Conservation (phyloP, 2,888 invertebrate genomes). For the Idaea straminata region DNA sequence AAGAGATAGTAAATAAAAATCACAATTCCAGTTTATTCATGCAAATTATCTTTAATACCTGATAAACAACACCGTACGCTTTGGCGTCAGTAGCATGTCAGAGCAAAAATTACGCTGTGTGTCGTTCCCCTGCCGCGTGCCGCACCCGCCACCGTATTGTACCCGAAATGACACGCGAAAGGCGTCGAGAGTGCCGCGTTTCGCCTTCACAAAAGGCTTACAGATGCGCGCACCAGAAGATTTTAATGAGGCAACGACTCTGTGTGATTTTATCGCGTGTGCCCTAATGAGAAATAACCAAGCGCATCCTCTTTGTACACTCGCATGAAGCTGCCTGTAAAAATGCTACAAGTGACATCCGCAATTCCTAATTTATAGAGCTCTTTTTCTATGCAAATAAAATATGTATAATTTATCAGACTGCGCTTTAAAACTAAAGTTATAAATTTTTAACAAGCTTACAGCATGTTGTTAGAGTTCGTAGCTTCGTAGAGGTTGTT, state of each 20-base stretch:
- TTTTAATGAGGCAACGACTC: conserved; percentile 80
- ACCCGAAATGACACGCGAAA: conserved; percentile 78
- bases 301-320: conserved; percentile 76
- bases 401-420: conserved; percentile 26
- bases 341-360: conserved; percentile 58
- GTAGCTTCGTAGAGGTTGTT: conserved; percentile 20
- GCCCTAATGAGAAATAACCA: conserved; percentile 79
- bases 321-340: conserved; percentile 54
- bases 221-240: conserved; percentile 79
- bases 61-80: conserved; percentile 35
- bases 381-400: conserved; percentile 28
- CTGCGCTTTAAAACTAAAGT: conserved; percentile 29
- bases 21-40: background rate
- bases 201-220: conserved; percentile 76
- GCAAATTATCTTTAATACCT: background rate
- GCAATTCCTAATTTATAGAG: conserved; percentile 39
- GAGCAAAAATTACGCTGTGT: conserved; percentile 63
- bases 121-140: conserved; percentile 31
- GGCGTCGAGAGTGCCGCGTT: conserved; percentile 72
- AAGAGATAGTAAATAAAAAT: background rate
- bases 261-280: conserved; percentile 79
- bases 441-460: conserved; percentile 32
- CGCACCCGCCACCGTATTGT: conserved; percentile 62
- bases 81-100: conserved; percentile 45
- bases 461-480: conserved; percentile 24